Conservation (phyloP, 2,888 invertebrate genomes). For the Neocrepidodera transversa region DNA sequence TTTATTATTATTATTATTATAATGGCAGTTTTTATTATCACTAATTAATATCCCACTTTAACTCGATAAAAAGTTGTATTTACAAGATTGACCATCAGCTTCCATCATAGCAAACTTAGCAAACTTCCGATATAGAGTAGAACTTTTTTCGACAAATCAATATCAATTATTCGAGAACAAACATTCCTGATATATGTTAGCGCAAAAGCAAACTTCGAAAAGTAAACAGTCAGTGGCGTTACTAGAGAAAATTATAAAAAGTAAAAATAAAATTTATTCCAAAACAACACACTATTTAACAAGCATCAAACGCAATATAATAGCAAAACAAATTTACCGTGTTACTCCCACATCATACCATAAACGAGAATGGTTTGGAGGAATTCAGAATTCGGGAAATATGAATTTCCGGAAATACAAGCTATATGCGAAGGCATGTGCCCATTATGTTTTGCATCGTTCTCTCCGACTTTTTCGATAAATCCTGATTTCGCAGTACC, state of each 20-base stretch:
- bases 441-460: constrained; percentile 13
- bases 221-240: constrained; percentile 9
- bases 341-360: constrained; percentile 10
- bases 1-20: too few relatives aligned
- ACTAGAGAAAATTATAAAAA: too few relatives aligned
- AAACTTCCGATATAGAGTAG: constrained; percentile 5
- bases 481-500: background rate
- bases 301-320: background rate
- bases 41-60: too few relatives aligned
- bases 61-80: too few relatives aligned
- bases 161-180: constrained; percentile 16
- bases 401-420: constrained; percentile 17
- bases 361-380: background rate
- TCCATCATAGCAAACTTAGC: too few relatives aligned
- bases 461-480: constrained; percentile 5
- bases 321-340: constrained; percentile 8
- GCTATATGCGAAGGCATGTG: constrained; percentile 17
- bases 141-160: constrained; percentile 12
- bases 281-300: background rate
- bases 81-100: too few relatives aligned
- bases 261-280: too few relatives aligned
- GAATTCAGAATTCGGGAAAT: constrained; percentile 11
- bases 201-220: background rate
- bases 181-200: constrained; percentile 2
- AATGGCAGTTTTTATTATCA: too few relatives aligned